Base-by-base conservation (phyloP, 2,113 vertebrate species). In the Vulpes vulpes region DNA sequence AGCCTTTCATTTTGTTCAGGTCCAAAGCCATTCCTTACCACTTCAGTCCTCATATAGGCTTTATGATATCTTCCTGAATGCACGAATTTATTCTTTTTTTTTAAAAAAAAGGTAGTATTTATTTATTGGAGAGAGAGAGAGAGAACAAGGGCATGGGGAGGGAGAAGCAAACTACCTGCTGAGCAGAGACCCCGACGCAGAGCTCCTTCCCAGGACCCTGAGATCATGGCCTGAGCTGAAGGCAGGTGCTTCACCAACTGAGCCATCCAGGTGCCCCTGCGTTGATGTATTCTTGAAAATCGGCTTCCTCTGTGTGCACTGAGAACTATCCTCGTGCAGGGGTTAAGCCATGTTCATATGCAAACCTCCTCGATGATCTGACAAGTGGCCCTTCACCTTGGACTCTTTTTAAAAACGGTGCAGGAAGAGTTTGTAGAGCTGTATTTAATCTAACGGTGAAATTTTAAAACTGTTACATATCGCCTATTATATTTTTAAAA, bases 21-120 rank as follows among this genome's bases (percentile, higher is more conserved):
- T 73, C 11, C 1, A 65, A 25, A 43, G 11, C 23, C 5, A 0
- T 6, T 20, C 20, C 8, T 49, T 2, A 0, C 8, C 17, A 0
- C 1, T 4, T 0, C 55, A 0, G 0, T 2, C 8, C 12, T 10
- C 1, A 8, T 5, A 0, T 5, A 1, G 67, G 12, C 35, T 5
- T 12, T 0, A 1, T 2, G 23, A 3, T 1, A 6, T 3, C 11
- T 57, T n/a, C 10, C 23, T 20, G n/a, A 10, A 1, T 11, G 62
- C 5, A 9, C 38, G 4, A 0, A 38, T 38, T 38, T 38, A 38
- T 38, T 38, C 38, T 38, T 38, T 38, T 38, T 35, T 35, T 35
- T 35, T 35, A n/a, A n/a, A n/a, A n/a, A 4, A 38, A 38, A 38
- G 38, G 38, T 38, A 38, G 3, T 38, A 38, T 38, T 38, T 38